Evolutionary conservation across 2,113 vertebrate species (phyloP), one percentile per base, ranked within the genome.

Genomic region (Boleophthalmus pectinirostris): DNA sequence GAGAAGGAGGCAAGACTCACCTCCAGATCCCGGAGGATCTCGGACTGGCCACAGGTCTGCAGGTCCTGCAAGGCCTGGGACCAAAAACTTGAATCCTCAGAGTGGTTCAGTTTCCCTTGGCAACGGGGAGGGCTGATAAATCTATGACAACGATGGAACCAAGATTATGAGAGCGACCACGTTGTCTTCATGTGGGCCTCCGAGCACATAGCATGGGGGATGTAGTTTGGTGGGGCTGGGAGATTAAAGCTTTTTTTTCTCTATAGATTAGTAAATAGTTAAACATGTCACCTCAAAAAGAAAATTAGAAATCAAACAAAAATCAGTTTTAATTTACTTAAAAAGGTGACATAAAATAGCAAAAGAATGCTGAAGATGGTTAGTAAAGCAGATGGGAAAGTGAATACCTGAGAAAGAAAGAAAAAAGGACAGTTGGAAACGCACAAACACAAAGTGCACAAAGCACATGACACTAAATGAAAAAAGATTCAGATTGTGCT

Each of bases 1-100:
- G 33, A 49, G 8, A 21, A 53, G 73, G 43, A 58, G 46, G 14
- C 73, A 74, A 35, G 23, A 7, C 10, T 1, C 95, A 99, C 98
- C 97, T 99, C 97, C 83, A 99, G 95, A 80, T 98, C 97, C 92
- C 97, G 93, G 87, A 99, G 95, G 89, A 99, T 96, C 88, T 97
- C 97, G 1, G 97, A 97, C 92, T 99, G 98, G 78, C 98, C 97
- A 15, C 98, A 98, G 57, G 97, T 98, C 95, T 99, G 95, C 83
- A 98, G 95, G 92, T 99, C 97, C 91, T 97, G 97, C 78, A 98
- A 92, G 85, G 97, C 97, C 91, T 98, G 97, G 78, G 94, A 95
- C 98, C 97, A 99, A 92, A 98, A 97, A 91, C 93, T 96, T 24
- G 56, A 58, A 92, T 97, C 96, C 74, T 96, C 95, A 61, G 58